Percentiles rank a stretch among this genome's conserved stretches.
Evolutionary conservation across 2,797 vertebrate genomes (phyloP).

Genomic region (Karalla daura): DNA sequence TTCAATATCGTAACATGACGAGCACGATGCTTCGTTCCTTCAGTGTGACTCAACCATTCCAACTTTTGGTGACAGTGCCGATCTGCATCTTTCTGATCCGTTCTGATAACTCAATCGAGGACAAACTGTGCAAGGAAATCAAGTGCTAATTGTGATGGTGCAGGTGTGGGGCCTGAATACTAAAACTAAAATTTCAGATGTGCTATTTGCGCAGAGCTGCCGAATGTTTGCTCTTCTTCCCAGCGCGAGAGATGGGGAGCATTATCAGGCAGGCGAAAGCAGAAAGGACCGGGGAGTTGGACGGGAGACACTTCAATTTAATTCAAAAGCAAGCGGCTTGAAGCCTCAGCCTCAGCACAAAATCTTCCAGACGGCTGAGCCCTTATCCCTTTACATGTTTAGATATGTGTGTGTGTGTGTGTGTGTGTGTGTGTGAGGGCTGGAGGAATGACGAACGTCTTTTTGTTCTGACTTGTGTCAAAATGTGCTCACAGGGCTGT

Average conservation of each 20-base stretch:
- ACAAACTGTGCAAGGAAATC: background rate
- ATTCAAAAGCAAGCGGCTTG: conserved; percentile 47
- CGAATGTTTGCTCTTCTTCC: conserved; percentile 39
- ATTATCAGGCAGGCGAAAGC: conserved; percentile 56
- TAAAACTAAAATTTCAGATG: conserved; percentile 42
- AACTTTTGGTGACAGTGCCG: background rate
- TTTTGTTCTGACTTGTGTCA: conserved; percentile 40
- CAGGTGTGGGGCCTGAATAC: conserved; percentile 9
- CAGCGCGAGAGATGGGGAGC: conserved; percentile 7
- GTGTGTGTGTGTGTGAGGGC: conserved; percentile 1
- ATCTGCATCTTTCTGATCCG: background rate
- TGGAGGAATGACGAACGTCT: background rate
- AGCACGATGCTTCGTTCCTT: background rate
- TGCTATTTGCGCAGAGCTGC: conserved; percentile 36
- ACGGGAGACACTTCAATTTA: conserved; percentile 42
- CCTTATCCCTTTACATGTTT: conserved; percentile 19
- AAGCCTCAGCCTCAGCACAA: conserved; percentile 26
- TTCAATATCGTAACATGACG: background rate
- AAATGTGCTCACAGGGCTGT: conserved; percentile 20
- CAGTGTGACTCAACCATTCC: background rate
- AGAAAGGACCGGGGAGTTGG: conserved; percentile 33
- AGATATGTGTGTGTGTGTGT: conserved; percentile 17
- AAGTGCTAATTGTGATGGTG: background rate
- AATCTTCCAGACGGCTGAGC: conserved; percentile 57
- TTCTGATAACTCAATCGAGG: conserved; percentile 1